These are phyloP conservation scores for Poeciliopsis gracilis DNA, from an alignment of 2,797 vertebrate species.

Conservation along the genomic window DNA sequence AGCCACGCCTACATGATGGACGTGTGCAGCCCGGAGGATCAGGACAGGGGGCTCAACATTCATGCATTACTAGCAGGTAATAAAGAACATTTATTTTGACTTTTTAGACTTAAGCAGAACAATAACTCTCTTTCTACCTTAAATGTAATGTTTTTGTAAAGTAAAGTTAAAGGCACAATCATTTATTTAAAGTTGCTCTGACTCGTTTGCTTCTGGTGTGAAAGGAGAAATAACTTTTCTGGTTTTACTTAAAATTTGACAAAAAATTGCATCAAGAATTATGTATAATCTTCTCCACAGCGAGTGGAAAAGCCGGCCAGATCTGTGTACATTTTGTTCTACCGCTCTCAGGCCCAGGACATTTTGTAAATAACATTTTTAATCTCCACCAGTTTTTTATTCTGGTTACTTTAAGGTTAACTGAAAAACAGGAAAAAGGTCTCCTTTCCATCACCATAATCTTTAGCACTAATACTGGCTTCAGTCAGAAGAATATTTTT, in stretches of 20 bases:
- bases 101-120: background rate
- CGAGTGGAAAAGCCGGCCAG: background rate
- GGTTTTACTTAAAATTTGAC: background rate
- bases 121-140: background rate
- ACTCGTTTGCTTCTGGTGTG: background rate
- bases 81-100: background rate
- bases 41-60: constrained; percentile 95
- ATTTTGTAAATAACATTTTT: background rate
- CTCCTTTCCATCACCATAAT: background rate
- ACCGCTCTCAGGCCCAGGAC: background rate
- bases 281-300: background rate
- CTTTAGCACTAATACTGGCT: background rate
- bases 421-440: background rate
- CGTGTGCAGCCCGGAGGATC: constrained; percentile 93
- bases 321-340: background rate
- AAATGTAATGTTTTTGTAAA: background rate
- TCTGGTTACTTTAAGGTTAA: background rate
- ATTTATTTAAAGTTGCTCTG: background rate
- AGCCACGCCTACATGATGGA: constrained; percentile 99
- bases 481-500: background rate
- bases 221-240: background rate
- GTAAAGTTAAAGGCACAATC: background rate
- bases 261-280: background rate
- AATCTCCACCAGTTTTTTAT: background rate
- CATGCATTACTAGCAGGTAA: constrained; percentile 92